Conservation (phyloP, 2,888 invertebrate species). For the Tuta absoluta region DNA sequence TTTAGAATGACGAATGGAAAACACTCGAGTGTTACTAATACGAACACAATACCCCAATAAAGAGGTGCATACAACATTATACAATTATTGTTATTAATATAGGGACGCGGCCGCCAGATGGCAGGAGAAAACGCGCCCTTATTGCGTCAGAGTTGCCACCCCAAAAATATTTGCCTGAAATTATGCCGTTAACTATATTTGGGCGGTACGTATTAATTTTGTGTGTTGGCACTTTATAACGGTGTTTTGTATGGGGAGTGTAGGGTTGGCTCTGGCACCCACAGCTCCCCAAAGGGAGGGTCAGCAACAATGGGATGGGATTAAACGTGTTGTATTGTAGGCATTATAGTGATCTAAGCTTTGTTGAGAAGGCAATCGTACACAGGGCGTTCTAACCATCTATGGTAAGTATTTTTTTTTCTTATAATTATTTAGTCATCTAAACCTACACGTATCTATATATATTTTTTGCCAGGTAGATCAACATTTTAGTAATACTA, state of each 20-base stretch:
- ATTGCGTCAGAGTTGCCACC: slow-evolving; percentile 46
- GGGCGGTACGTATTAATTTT: slow-evolving; percentile 74
- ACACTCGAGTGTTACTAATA: slow-evolving; percentile 60
- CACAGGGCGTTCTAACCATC: slow-evolving; percentile 22
- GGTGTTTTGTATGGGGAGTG: slow-evolving; percentile 41
- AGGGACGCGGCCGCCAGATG: slow-evolving; percentile 44
- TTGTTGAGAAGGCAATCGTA: slow-evolving; percentile 30
- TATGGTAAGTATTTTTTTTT: slow-evolving; percentile 3
- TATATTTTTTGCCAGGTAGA: too few relatives aligned
- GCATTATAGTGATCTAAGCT: slow-evolving; percentile 67
- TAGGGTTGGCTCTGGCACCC: slow-evolving; percentile 31
- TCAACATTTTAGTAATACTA: too few relatives aligned
- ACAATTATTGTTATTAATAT: slow-evolving; percentile 53
- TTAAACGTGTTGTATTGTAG: slow-evolving; percentile 72
- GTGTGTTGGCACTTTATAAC: slow-evolving; percentile 62
- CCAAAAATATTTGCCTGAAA: slow-evolving; percentile 50
- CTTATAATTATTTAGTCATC: not conserved
- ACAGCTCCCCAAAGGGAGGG: slow-evolving; percentile 48
- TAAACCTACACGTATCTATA: not conserved
- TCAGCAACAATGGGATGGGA: slow-evolving; percentile 71
- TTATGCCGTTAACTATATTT: slow-evolving; percentile 68
- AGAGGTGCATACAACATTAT: slow-evolving; percentile 45
- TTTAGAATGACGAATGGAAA: slow-evolving; percentile 52
- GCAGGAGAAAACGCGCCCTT: slow-evolving; percentile 43
- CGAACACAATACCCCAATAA: slow-evolving; percentile 57